Evolutionary conservation across 37 sponge, comb jelly and placozoan species (phyloP).

Genomic region (Petrosia ficiformis): DNA sequence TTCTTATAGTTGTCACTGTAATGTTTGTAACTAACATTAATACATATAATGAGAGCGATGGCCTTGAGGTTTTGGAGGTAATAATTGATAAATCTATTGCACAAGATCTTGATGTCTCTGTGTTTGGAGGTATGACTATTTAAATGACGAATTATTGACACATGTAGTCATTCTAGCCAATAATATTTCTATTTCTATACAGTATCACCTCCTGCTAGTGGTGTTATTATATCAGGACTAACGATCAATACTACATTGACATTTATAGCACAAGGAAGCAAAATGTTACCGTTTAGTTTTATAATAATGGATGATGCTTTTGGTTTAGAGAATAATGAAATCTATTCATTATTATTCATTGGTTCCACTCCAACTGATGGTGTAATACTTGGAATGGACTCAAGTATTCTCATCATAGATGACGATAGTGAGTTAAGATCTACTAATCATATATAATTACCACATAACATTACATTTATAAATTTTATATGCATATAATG

Average conservation of each 20-base stretch:
- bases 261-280: not conserved
- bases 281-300: not conserved
- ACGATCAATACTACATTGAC: not conserved
- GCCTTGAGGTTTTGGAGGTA: not conserved
- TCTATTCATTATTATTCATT: not conserved
- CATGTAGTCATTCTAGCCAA: no score
- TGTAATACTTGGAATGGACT: not conserved
- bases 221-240: not conserved
- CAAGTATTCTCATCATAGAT: not conserved
- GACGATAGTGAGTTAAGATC: not conserved
- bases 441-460: no score
- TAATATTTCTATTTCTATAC: no score
- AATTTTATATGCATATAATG: no score
- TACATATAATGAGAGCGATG: no score
- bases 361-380: not conserved
- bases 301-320: no score
- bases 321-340: no score
- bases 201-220: no score
- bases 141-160: no score
- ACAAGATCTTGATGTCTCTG: not conserved
- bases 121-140: not conserved
- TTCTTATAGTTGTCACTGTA: no score
- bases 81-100: not conserved
- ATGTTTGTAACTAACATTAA: no score
- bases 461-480: no score